Base-by-base conservation (phyloP, 2,113 vertebrate species). In the Rana temporaria region DNA sequence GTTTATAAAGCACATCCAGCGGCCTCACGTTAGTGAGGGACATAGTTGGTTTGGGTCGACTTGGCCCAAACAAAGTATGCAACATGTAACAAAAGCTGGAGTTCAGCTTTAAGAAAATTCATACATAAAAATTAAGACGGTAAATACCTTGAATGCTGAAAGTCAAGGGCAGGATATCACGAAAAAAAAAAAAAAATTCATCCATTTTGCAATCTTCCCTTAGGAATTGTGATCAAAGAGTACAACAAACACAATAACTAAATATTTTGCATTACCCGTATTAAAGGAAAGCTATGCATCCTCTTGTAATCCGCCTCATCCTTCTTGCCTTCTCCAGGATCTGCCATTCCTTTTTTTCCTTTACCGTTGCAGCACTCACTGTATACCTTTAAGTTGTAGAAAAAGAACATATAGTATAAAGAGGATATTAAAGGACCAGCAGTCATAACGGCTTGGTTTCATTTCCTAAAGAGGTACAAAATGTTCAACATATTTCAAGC, bases 231-330 rank as follows among this genome's bases (percentile, higher is more conserved):
- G 59, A n/a, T 1, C 18, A 9, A 1, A 20, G 7, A 30, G 18
- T 17, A 62, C 59, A 62, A 62, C 34, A 48, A 62, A 62, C 34
- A 48, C 3, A 3, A 12, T 48, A 20, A 62, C 18, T 8, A 4
- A 38, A 68, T 42, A 20, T 12, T 38, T 48, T 14, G 42, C 12
- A 93, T 91, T 93, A 99, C 97, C 95, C 97, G 94, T 84, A 99
- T 96, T 81, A 99, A 93, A 42, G 98, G 98, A 84, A 99, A 99
- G 88, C 91, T 98, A 88, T 97, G 95, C 77, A 98, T 92, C 74
- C 96, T 94, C 89, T 98, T 99, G 89, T 97, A 97, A 79, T 99
- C 97, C 57, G 96, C 95, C 57, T 99, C 97, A 1, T 99, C 97
- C 86, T 97, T 98, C 91, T 97, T 98, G 66, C 91, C 93, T 85